Conservation (phyloP, 2,797 vertebrate species). For the Oceanodroma leucorhoa region DNA sequence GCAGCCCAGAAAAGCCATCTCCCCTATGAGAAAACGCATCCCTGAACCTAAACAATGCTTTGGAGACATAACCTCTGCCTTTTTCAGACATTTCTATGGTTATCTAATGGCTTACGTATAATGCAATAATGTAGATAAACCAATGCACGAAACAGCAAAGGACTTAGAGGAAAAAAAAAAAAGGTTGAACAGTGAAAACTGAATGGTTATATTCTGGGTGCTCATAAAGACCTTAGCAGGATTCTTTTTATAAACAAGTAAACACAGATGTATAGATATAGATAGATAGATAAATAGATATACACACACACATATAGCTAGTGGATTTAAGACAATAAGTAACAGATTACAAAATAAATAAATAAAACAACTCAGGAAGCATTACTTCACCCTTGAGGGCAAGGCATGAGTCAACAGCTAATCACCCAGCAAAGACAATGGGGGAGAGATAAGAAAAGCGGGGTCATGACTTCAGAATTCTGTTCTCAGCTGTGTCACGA, state of each 20-base stretch:
- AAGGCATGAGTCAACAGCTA: constrained; percentile 13
- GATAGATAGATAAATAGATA: neutral
- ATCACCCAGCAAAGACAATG: neutral
- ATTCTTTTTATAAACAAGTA: neutral
- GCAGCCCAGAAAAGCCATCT: neutral
- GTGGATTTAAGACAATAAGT: neutral
- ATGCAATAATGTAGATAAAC: neutral
- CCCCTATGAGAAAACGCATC: neutral
- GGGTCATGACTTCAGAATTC: neutral
- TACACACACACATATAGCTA: neutral
- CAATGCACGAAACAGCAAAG: neutral
- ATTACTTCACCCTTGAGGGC: constrained; percentile 13
- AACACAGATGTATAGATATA: neutral
- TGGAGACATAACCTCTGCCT: neutral
- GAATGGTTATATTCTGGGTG: neutral
- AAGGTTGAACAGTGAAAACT: neutral
- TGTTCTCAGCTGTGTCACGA: neutral
- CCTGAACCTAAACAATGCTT: neutral
- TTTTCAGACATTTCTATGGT: neutral
- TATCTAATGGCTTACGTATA: neutral
- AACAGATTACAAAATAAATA: neutral
- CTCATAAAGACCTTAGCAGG: neutral
- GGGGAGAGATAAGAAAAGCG: neutral
- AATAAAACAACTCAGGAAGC: neutral
- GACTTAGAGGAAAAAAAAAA: neutral